phyloP scores from a whole-genome alignment of 2,888 invertebrate genomes.

The Melanostoma mellinum region DNA sequence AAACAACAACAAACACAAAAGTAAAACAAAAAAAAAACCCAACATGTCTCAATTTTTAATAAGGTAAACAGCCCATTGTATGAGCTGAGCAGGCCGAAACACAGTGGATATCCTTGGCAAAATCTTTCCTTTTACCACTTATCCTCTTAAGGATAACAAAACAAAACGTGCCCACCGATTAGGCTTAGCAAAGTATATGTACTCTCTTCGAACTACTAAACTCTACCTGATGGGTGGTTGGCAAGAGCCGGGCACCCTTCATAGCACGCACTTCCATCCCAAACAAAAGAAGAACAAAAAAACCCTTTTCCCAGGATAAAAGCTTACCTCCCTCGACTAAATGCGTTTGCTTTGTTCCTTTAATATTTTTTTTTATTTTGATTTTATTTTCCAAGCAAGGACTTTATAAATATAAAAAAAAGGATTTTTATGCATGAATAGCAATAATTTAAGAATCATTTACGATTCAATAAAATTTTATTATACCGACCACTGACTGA shows the following conservation, averaged over 20 bases:
- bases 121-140: constrained; percentile 63
- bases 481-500: constrained; percentile 75
- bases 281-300: neutral
- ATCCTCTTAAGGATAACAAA: constrained; percentile 70
- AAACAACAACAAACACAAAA: neutral
- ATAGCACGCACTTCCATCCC: constrained; percentile 55
- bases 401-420: constrained; percentile 41
- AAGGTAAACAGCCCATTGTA: constrained; percentile 66
- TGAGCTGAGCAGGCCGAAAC: neutral
- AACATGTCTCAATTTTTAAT: constrained; percentile 70
- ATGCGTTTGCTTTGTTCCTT: constrained; percentile 37
- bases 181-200: constrained; percentile 64
- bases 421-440: constrained; percentile 79
- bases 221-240: constrained; percentile 47
- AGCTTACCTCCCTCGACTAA: constrained; percentile 12
- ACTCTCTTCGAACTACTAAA: constrained; percentile 32
- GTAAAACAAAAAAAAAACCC: neutral
- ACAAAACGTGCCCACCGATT: constrained; percentile 71
- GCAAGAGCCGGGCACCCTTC: constrained; percentile 12
- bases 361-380: constrained; percentile 3
- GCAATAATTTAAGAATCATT: constrained; percentile 81
- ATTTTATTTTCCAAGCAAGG: constrained; percentile 21
- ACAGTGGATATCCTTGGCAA: constrained; percentile 30
- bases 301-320: constrained; percentile 32
- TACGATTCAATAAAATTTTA: constrained; percentile 82